A percentile compares a stretch with the other conserved stretches of the same genome.
Conservation (phyloP, 2,888 invertebrate species). For the Tetragonula carbonaria region DNA sequence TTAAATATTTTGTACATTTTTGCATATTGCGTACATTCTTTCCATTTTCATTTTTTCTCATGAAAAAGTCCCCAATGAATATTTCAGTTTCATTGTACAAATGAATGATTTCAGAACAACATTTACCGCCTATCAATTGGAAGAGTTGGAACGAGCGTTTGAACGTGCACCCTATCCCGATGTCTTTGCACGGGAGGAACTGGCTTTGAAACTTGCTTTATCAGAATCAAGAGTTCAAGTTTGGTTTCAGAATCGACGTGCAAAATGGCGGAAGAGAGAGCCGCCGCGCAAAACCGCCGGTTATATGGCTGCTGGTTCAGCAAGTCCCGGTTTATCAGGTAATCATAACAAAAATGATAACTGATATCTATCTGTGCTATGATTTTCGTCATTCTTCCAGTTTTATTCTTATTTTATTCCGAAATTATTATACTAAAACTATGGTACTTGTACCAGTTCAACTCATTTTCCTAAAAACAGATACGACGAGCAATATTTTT, state of each 20-base stretch:
- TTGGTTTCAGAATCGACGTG: slow-evolving; percentile 96
- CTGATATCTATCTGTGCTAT: neutral
- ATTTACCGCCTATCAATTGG: slow-evolving; percentile 97
- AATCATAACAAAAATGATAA: slow-evolving; percentile 10
- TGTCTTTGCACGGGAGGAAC: slow-evolving; percentile 96
- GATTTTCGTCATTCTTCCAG: neutral
- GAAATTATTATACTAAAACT: neutral
- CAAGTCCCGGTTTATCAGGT: slow-evolving; percentile 80
- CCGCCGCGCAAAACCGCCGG: slow-evolving; percentile 94
- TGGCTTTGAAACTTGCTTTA: slow-evolving; percentile 94
- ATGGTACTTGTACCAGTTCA: neutral
- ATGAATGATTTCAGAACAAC: slow-evolving; percentile 90
- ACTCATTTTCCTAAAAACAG: neutral
- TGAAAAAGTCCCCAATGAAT: neutral
- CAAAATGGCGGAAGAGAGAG: slow-evolving; percentile 97
- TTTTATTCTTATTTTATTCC: neutral
- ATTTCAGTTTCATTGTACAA: neutral
- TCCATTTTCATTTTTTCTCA: neutral
- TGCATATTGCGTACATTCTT: too few species aligned
- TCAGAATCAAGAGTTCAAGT: slow-evolving; percentile 92
- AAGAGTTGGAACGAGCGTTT: slow-evolving; percentile 96
- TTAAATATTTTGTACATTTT: too few species aligned
- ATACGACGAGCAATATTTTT: neutral
- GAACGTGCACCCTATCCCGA: slow-evolving; percentile 98
- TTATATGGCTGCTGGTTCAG: slow-evolving; percentile 83